Conservation (phyloP, 2,797 vertebrate species). For the Microctenopoma stevenorrisi region DNA sequence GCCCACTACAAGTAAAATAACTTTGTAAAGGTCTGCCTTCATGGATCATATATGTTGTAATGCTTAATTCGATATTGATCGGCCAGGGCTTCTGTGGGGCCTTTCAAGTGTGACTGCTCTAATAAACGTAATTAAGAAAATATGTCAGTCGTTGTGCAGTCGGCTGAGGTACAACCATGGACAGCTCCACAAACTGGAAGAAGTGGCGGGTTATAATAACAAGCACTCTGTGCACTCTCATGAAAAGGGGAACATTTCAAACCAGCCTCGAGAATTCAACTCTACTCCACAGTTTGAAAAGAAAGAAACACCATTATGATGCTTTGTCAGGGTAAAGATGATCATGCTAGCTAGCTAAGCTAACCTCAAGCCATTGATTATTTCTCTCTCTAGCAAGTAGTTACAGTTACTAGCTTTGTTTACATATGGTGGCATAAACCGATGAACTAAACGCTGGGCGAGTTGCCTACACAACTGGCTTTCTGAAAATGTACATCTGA, state of each 20-base stretch:
- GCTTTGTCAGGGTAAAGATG: rapidly evolving
- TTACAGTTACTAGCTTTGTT: not conserved
- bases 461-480: rapidly evolving
- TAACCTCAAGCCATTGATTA: not conserved
- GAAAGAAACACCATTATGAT: rapidly evolving
- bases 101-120: not conserved
- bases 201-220: not conserved
- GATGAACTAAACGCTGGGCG: rapidly evolving
- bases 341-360: not conserved
- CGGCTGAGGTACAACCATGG: constrained; percentile 69
- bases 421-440: not conserved
- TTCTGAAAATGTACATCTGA: not conserved
- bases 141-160: too few relatives aligned
- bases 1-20: too few relatives aligned
- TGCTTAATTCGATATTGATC: too few relatives aligned
- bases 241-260: rapidly evolving
- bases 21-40: too few relatives aligned
- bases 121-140: too few relatives aligned
- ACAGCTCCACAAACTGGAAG: constrained; percentile 59
- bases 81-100: not conserved
- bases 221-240: not conserved
- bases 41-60: too few relatives aligned
- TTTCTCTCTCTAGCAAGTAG: not conserved
- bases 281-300: rapidly evolving
- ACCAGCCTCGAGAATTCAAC: not conserved